These are phyloP conservation scores for Yponomeuta evonymella DNA, from an alignment of 2,888 invertebrate species.

Conservation along the genomic window DNA sequence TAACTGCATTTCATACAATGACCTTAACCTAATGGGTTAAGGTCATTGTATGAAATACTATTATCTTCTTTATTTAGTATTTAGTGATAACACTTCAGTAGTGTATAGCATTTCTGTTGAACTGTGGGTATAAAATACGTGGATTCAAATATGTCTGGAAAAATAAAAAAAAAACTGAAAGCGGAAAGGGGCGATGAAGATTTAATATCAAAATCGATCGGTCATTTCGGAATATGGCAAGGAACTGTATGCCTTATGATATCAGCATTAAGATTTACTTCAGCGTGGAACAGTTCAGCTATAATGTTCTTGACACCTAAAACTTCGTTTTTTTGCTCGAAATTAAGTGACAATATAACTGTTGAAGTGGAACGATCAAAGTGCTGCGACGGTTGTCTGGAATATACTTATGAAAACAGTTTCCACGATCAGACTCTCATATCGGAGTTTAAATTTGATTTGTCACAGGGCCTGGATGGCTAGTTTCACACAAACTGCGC, in stretches of 20 bases:
- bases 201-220: conserved; percentile 45
- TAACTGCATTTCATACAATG: too few species aligned
- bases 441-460: conserved; percentile 41
- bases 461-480: conserved; percentile 45
- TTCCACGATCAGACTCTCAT: conserved; percentile 38
- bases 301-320: conserved; percentile 43
- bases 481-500: conserved; percentile 41
- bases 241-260: conserved; percentile 29
- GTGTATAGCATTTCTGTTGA: background rate
- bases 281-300: conserved; percentile 38
- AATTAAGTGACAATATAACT: conserved; percentile 30
- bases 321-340: conserved; percentile 38
- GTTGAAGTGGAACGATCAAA: conserved; percentile 31
- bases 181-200: conserved; percentile 33
- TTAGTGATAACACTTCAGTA: background rate
- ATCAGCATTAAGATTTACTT: conserved; percentile 32
- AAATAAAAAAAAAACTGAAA: conserved; percentile 16
- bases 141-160: background rate
- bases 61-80: background rate
- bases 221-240: conserved; percentile 46
- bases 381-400: conserved; percentile 41
- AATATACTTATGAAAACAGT: conserved; percentile 35
- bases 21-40: background rate
- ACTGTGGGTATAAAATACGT: background rate
- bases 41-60: background rate